These are phyloP conservation scores for Progne subis DNA, from an alignment of 2,113 vertebrate species.

Conservation along the genomic window DNA sequence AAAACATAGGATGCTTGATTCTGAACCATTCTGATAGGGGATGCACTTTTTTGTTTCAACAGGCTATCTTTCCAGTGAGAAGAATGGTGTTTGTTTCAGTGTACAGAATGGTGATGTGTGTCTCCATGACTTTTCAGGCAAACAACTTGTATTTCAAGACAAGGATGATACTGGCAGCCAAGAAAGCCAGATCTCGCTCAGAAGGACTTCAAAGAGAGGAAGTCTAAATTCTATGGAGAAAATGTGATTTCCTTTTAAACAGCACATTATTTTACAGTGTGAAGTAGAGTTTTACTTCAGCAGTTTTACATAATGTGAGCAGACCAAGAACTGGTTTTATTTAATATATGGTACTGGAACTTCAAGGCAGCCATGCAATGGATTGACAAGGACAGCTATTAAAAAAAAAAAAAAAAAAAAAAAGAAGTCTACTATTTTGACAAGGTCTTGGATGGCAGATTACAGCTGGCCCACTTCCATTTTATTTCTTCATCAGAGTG, in stretches of 20 bases:
- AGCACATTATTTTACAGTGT: constrained; percentile 40
- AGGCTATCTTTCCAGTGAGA: constrained; percentile 74
- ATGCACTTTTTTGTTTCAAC: constrained; percentile 36
- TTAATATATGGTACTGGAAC: constrained; percentile 65
- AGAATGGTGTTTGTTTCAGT: constrained; percentile 76
- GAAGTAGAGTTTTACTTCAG: constrained; percentile 60
- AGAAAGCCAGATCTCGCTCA: constrained; percentile 63
- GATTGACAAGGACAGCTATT: constrained; percentile 20
- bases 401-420: background rate
- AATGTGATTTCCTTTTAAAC: constrained; percentile 72
- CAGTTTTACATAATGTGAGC: constrained; percentile 75
- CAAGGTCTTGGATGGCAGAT: background rate
- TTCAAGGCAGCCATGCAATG: constrained; percentile 56
- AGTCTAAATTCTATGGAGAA: constrained; percentile 77
- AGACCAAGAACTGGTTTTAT: constrained; percentile 65
- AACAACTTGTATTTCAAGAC: constrained; percentile 67
- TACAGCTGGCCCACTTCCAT: constrained; percentile 12
- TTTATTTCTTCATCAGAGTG: constrained; percentile 30
- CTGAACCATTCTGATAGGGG: background rate
- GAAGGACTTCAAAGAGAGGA: constrained; percentile 79
- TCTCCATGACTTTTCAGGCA: constrained; percentile 75
- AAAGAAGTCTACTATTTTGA: background rate
- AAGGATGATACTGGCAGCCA: constrained; percentile 71
- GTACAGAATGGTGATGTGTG: constrained; percentile 77
- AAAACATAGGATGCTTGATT: background rate